Percentiles rank a stretch among this genome's conserved stretches.
These are phyloP conservation scores for Calosoma granatense DNA, from an alignment of 1,140 invertebrate genomes.

Conservation along the genomic window DNA sequence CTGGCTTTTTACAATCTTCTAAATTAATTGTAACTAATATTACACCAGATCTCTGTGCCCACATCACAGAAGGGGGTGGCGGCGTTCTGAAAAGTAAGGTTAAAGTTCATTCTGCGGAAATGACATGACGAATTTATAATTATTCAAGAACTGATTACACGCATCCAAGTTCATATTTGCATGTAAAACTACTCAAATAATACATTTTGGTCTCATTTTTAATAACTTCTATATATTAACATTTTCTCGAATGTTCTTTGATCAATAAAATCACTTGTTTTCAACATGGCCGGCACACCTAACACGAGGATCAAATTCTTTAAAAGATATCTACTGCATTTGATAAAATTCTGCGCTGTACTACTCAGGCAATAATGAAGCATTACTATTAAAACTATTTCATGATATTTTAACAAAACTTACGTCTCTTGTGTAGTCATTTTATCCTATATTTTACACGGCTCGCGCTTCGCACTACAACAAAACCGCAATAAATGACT, in stretches of 20 bases:
- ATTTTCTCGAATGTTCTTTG: constrained; percentile 15
- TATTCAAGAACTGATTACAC: neutral
- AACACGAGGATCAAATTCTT: constrained; percentile 12
- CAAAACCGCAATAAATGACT: constrained; percentile 10
- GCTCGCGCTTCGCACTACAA: neutral
- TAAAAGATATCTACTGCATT: too few relatives aligned
- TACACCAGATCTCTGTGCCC: constrained; percentile 77
- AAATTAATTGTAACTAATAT: constrained; percentile 81
- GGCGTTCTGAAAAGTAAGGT: constrained; percentile 20
- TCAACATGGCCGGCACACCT: constrained; percentile 17
- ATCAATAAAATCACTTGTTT: constrained; percentile 15
- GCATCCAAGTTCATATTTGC: neutral
- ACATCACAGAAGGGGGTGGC: constrained; percentile 70
- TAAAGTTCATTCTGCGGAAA: constrained; percentile 11
- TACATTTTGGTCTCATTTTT: constrained; percentile 2
- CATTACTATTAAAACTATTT: neutral
- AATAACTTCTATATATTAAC: neutral
- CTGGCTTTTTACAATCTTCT: constrained; percentile 80
- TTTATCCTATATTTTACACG: neutral
- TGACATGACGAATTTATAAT: constrained; percentile 8
- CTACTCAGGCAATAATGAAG: too few relatives aligned
- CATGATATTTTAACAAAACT: constrained; percentile 13
- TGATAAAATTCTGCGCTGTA: too few relatives aligned
- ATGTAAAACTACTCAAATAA: neutral
- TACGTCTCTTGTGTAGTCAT: constrained; percentile 19